These are phyloP conservation scores for Tympanuchus pallidicinctus DNA, from an alignment of 2,113 vertebrate genomes.

Conservation along the genomic window DNA sequence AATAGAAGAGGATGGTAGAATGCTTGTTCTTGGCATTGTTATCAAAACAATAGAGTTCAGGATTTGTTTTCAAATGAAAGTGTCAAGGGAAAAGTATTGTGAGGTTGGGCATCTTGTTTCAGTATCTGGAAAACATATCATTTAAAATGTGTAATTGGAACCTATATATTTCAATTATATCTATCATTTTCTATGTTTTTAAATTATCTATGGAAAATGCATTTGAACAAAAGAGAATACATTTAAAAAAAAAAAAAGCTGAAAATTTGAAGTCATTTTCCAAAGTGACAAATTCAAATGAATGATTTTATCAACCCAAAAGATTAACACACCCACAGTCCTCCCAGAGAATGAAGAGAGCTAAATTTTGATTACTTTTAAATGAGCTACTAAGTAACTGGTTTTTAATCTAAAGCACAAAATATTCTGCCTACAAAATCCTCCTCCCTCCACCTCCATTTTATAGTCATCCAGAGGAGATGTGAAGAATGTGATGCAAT, in stretches of 20 bases:
- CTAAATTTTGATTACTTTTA: constrained; percentile 55
- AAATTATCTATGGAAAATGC: not conserved
- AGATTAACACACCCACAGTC: not conserved
- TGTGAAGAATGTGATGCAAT: not conserved
- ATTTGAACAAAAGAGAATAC: not conserved
- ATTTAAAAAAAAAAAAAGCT: not conserved
- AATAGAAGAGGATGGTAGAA: not conserved
- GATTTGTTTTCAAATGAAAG: not conserved
- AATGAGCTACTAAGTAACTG: not conserved
- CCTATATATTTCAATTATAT: not conserved
- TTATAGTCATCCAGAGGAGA: not conserved
- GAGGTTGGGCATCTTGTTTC: accelerated
- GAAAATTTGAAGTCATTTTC: not conserved
- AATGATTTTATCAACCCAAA: constrained; percentile 10
- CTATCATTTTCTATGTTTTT: not conserved
- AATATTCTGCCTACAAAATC: constrained; percentile 37
- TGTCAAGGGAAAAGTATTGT: not conserved
- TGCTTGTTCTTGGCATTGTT: not conserved
- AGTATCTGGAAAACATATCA: not conserved
- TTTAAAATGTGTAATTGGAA: not conserved
- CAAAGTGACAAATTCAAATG: not conserved
- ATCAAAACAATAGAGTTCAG: not conserved
- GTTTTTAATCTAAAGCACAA: constrained; percentile 12
- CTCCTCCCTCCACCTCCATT: not conserved
- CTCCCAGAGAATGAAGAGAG: constrained; percentile 1